A percentile compares a stretch with the other conserved stretches of the same genome.
Conservation (phyloP, 2,888 invertebrate genomes). For the Acanthosepion esculentum region DNA sequence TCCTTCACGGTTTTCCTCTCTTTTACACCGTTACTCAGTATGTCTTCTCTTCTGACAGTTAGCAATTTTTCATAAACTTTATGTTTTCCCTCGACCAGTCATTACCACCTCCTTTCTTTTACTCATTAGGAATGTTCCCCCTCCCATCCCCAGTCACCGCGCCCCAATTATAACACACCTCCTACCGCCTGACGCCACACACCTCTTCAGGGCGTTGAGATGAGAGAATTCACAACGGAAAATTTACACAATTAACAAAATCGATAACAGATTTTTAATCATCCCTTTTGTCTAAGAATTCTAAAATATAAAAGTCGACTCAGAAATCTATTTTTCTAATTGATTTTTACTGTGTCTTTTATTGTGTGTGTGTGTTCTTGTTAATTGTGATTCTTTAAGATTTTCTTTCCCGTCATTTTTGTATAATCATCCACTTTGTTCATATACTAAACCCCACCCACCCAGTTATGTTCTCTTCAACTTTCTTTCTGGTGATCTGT, state of each 20-base stretch:
- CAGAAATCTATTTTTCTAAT: not conserved
- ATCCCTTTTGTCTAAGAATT: slow-evolving; percentile 3
- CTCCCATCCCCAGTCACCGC: not conserved
- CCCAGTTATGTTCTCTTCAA: too few relatives aligned
- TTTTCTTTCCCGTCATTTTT: too few relatives aligned
- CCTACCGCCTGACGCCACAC: not conserved
- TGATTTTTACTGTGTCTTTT: not conserved
- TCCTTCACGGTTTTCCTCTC: not conserved
- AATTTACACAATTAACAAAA: slow-evolving; percentile 11
- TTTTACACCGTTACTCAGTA: too few relatives aligned
- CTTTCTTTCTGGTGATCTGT: too few relatives aligned
- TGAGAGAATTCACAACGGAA: slow-evolving; percentile 10
- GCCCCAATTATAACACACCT: not conserved
- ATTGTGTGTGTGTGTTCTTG: too few relatives aligned
- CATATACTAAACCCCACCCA: too few relatives aligned
- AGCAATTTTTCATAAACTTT: not conserved
- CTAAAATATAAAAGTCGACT: not conserved
- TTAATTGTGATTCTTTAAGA: too few relatives aligned
- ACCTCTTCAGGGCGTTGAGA: not conserved
- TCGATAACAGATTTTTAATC: slow-evolving; percentile 33
- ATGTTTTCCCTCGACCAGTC: not conserved
- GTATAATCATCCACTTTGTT: too few relatives aligned
- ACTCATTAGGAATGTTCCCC: not conserved
- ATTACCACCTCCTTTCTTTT: not conserved
- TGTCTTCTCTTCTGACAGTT: not conserved